Evolutionary conservation across 1,140 invertebrate genomes (phyloP), one percentile per base, ranked within the genome.

Genomic region (Chionoecetes opilio): DNA sequence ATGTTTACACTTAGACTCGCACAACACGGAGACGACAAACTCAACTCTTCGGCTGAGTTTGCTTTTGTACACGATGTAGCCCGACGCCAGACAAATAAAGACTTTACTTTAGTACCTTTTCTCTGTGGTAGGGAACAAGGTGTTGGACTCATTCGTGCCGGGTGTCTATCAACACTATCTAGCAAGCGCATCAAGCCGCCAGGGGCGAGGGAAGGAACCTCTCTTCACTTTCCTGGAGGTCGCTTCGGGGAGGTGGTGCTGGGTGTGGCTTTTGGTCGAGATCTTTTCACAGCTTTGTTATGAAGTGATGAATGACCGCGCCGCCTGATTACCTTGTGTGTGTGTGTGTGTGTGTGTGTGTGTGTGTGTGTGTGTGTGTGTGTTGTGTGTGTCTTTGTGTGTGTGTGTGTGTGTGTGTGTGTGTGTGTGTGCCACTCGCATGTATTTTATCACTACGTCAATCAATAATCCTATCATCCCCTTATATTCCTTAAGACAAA

Each of bases 191-290:
- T 75, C 63, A 75, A n/a, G 63, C 63, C 63, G 63, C n/a, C 63
- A 75, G 63, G 63, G 63, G 63, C 63, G 63, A 75, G 63, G 26
- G 63, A 75, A 3, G 1, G 11, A 17, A n/a, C 11, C 21, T 75
- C 63, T 26, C 8, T 75, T 26, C 63, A n/a, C 63, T 75, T 1
- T 75, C n/a, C 63, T 17, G 63, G 63, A 75, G n/a, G 63, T 17
- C 63, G 63, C 63, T 26, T 75, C 63, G 63, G 63, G 63, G 63
- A 11, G n/a, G 11, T n/a, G 26, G 63, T 75, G 63, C n/a, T 75
- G 63, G 63, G 63, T 75, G 63, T 75, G 63, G 63, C 63, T 75
- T 26, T 75, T n/a, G 63, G 63, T 75, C 63, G 21, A 75, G 63
- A 3, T n/a, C 63, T 75, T 75, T 26, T 26, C 63, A 21, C 21